Base-by-base conservation (phyloP, 2,113 vertebrate genomes). In the Nerophis ophidion region DNA sequence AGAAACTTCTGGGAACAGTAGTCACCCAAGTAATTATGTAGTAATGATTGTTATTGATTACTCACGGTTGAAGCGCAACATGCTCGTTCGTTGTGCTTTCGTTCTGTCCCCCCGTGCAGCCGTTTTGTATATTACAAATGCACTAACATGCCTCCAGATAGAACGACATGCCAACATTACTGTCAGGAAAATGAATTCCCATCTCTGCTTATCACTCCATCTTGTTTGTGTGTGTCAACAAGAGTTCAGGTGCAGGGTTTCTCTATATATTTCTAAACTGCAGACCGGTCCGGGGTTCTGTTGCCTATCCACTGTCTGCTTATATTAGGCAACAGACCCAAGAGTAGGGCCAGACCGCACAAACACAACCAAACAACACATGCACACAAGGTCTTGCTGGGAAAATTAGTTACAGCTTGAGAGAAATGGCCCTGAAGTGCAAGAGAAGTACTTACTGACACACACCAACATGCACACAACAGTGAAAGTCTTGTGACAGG, bases 211-310 rank as follows among this genome's bases (percentile, higher is more conserved):
- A 26, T 44, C 19, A 17, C 12, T 8, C 14, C 36, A 36, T 13
- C 5, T 16, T 0, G 14, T 59, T 45, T 51, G 51, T 9, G 36
- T 48, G 34, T 71, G 64, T 67, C 42, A 63, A 55, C 59, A 65
- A 71, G 77, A 74, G 76, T 81, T 84, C 77, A 86, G 70, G 75
- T 76, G 74, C 44, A 52, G 35, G 63, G 64, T 73, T 79, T 70
- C 79, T 71, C 69, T 72, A 86, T 83, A 81, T 46, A 81, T 83
- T 79, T 84, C 66, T 59, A 71, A 79, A 26, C 48, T 75, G 72
- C 75, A 77, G 81, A 83, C 82, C 80, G 76, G 74, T 81, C 81
- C 75, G 75, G 74, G 74, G 80, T 77, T 83, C 79, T 87, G 83
- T 72, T 79, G 75, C 77, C 63, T 75, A 77, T 82, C 71, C 67